Evolutionary conservation across 2,797 vertebrate genomes (phyloP).

Genomic region (Gephyroberyx darwinii): DNA sequence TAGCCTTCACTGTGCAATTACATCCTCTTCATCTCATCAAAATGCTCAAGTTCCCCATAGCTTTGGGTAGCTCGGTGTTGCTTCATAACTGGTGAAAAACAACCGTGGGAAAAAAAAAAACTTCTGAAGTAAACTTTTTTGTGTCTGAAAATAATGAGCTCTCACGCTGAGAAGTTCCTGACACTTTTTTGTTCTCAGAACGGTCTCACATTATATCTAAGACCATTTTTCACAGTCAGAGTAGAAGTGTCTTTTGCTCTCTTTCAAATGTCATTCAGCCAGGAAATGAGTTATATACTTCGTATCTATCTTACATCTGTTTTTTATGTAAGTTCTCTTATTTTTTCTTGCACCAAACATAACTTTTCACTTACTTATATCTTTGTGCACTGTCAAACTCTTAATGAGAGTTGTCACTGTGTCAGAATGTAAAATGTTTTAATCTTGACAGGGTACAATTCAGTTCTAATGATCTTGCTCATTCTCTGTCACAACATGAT

Average conservation of each 20-base stretch:
- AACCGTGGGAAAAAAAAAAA: slow-evolving; percentile 19
- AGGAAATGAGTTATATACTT: slow-evolving; percentile 22
- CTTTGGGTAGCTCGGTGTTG: background rate
- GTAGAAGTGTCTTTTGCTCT: slow-evolving; percentile 16
- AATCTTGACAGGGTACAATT: slow-evolving; percentile 45
- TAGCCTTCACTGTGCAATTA: no score
- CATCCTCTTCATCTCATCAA: background rate
- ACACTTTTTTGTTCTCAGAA: slow-evolving; percentile 36
- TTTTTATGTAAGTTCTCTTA: slow-evolving; percentile 3
- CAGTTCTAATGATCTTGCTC: slow-evolving; percentile 58
- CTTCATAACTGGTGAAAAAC: slow-evolving; percentile 26
- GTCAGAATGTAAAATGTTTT: slow-evolving; percentile 39
- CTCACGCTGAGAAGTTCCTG: slow-evolving; percentile 36
- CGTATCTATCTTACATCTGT: slow-evolving; percentile 10
- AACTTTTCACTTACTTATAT: slow-evolving; percentile 15
- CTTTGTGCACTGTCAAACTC: slow-evolving; percentile 12
- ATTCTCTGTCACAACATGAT: slow-evolving; percentile 27
- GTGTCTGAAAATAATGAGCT: slow-evolving; percentile 61
- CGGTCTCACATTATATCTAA: slow-evolving; percentile 39
- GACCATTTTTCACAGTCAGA: slow-evolving; percentile 34
- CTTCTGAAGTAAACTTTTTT: slow-evolving; percentile 36
- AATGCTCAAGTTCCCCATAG: background rate
- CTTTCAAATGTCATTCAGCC: slow-evolving; percentile 33
- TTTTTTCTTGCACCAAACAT: slow-evolving; percentile 23
- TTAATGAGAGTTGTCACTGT: slow-evolving; percentile 58